Evolutionary conservation across 2,113 vertebrate species (phyloP).

Genomic region (Odontesthes bonariensis): DNA sequence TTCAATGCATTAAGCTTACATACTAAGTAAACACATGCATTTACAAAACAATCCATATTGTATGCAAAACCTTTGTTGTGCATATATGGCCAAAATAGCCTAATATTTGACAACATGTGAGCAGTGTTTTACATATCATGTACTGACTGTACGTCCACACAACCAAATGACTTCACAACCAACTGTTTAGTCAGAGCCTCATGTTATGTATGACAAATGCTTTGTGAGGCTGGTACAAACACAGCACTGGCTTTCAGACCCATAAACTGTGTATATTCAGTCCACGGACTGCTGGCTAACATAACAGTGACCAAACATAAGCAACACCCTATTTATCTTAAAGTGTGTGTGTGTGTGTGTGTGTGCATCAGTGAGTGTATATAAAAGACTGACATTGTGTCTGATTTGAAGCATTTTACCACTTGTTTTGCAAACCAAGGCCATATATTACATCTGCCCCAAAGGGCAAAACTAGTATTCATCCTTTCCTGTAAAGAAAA

Average conservation of each 20-base stretch:
- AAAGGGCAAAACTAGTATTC: not conserved
- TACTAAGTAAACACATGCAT: too few species aligned
- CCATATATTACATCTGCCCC: not conserved
- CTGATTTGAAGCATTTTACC: constrained; percentile 12
- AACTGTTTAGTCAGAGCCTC: not conserved
- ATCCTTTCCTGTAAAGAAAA: constrained; percentile 5
- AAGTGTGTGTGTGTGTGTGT: constrained; percentile 7
- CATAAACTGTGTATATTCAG: constrained; percentile 43
- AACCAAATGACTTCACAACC: not conserved
- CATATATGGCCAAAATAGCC: not conserved
- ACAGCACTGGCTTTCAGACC: constrained; percentile 30
- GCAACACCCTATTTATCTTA: constrained; percentile 62
- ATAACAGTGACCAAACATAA: constrained; percentile 40
- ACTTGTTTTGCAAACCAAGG: constrained; percentile 2
- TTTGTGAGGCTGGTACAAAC: constrained; percentile 20
- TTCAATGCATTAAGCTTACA: too few species aligned
- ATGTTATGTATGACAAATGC: not conserved
- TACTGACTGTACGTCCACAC: not conserved
- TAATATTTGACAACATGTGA: too few species aligned
- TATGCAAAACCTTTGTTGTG: not conserved
- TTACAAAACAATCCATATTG: too few species aligned
- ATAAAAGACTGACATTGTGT: not conserved
- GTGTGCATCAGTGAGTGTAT: not conserved
- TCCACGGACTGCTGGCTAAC: constrained; percentile 36
- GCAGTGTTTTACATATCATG: not conserved